Evolutionary conservation across 2,113 vertebrate species (phyloP).

Genomic region (Rhadina sibilatrix): DNA sequence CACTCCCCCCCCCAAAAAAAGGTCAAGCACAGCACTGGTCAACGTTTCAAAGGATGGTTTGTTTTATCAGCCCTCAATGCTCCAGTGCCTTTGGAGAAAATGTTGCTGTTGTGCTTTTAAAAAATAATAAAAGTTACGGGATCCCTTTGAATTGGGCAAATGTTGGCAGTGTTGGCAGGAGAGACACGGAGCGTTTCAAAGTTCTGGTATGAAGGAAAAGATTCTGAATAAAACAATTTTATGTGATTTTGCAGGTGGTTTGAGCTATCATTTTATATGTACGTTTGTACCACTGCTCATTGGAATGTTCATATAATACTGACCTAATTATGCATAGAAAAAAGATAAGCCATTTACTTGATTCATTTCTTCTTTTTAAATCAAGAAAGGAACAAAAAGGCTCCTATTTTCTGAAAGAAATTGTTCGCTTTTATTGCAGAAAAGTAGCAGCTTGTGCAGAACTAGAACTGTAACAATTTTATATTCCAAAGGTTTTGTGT

Average conservation of each 20-base stretch:
- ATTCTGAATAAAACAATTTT: slow-evolving; percentile 87
- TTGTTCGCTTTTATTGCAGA: slow-evolving; percentile 96
- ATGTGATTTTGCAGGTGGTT: slow-evolving; percentile 88
- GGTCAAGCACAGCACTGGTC: neutral
- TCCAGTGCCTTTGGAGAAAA: slow-evolving; percentile 66
- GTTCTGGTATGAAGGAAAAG: slow-evolving; percentile 79
- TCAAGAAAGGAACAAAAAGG: slow-evolving; percentile 88
- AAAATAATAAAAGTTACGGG: slow-evolving; percentile 74
- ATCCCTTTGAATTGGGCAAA: slow-evolving; percentile 76
- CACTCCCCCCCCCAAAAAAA: neutral
- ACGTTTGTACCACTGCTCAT: slow-evolving; percentile 85
- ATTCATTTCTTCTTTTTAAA: slow-evolving; percentile 89
- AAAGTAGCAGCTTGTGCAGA: slow-evolving; percentile 92
- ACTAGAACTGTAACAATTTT: slow-evolving; percentile 94
- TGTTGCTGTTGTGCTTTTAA: slow-evolving; percentile 41
- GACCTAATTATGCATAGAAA: slow-evolving; percentile 88
- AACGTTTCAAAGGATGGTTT: slow-evolving; percentile 66
- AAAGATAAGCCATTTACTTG: slow-evolving; percentile 88
- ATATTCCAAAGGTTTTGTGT: slow-evolving; percentile 96
- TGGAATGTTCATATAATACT: slow-evolving; percentile 88
- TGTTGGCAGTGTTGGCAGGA: slow-evolving; percentile 77
- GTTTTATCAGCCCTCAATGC: slow-evolving; percentile 45
- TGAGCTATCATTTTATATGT: slow-evolving; percentile 87
- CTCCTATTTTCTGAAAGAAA: slow-evolving; percentile 93
- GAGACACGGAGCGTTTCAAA: slow-evolving; percentile 78